Percentiles rank a stretch among this genome's conserved stretches.
Conservation (phyloP, 2,888 invertebrate genomes). For the Pyrrhia umbra region DNA sequence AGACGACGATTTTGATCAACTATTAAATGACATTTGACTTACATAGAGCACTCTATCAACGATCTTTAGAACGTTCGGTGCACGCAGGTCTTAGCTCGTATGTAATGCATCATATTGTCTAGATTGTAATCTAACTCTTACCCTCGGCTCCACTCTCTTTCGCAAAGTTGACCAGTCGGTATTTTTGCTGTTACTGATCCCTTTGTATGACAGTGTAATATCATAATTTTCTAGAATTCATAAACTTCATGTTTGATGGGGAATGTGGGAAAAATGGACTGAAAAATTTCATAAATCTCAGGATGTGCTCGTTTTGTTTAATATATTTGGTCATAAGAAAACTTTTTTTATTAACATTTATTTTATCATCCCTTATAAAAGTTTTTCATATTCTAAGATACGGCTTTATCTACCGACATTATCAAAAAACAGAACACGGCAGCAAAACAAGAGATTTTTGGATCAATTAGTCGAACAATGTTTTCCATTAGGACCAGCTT, state of each 20-base stretch:
- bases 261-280: constrained; percentile 8
- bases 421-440: constrained; percentile 5
- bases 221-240: no score
- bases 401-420: not conserved
- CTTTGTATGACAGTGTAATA: constrained; percentile 18
- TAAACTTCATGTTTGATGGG: constrained; percentile 16
- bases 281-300: not conserved
- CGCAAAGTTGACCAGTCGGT: constrained; percentile 19
- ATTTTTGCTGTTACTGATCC: constrained; percentile 18
- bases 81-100: not conserved
- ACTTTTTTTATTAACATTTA: not conserved
- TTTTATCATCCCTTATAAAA: not conserved
- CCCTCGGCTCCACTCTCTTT: constrained; percentile 10
- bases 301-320: no score
- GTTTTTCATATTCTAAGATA: no score
- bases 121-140: constrained; percentile 33
- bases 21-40: not conserved
- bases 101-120: constrained; percentile 23
- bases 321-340: no score
- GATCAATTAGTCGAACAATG: constrained; percentile 36
- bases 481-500: constrained; percentile 44
- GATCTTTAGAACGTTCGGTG: not conserved
- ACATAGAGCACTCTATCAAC: not conserved
- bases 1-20: not conserved
- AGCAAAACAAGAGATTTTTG: constrained; percentile 40